These are phyloP conservation scores for Phymanthus crucifer DNA, from an alignment of 92 coral and sea anemone species.

Conservation along the genomic window DNA sequence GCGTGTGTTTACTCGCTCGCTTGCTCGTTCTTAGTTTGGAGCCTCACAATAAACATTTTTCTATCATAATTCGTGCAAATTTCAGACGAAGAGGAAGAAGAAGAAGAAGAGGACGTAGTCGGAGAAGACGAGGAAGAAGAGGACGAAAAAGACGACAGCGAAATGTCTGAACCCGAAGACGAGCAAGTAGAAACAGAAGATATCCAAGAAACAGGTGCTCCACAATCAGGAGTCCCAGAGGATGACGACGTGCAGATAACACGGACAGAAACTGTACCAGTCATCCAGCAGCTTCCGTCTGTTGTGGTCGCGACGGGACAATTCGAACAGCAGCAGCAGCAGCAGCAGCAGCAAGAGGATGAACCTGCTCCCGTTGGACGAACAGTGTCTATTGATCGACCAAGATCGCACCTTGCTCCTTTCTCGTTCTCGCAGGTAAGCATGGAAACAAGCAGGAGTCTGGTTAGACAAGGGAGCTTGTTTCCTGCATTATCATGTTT, in stretches of 20 bases:
- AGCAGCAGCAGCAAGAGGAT: conserved; percentile 40
- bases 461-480: no score
- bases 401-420: conserved; percentile 81
- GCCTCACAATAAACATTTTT: background rate
- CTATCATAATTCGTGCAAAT: background rate
- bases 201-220: conserved; percentile 33
- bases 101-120: conserved; percentile 38
- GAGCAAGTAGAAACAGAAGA: conserved; percentile 50
- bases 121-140: conserved; percentile 51
- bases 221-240: conserved; percentile 30
- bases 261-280: conserved; percentile 13
- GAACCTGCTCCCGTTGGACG: conserved; percentile 42
- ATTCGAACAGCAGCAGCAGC: conserved; percentile 30
- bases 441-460: background rate
- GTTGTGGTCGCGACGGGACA: conserved; percentile 28
- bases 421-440: conserved; percentile 94
- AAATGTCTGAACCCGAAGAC: conserved; percentile 46
- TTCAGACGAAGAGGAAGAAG: conserved; percentile 56
- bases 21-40: no score
- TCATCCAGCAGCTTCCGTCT: conserved; percentile 27
- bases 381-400: conserved; percentile 44
- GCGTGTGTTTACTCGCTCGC: no score
- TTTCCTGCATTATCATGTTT: no score
- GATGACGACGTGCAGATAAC: conserved; percentile 28
- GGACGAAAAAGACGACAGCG: conserved; percentile 52